Conservation (phyloP, 2,113 vertebrate genomes). For the Entomyzon cyanotis region DNA sequence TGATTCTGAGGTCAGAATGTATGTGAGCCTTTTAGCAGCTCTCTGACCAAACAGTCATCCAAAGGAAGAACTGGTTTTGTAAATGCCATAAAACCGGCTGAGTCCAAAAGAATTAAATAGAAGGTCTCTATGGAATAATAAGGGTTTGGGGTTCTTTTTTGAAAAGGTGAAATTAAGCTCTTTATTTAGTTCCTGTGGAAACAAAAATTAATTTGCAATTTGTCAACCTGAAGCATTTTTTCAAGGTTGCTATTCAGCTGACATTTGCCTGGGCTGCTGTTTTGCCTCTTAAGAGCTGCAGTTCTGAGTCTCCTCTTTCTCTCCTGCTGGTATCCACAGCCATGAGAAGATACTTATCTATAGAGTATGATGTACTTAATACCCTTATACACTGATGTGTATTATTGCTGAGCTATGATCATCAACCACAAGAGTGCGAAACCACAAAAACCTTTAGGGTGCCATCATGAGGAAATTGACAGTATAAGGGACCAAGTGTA, state of each 20-base stretch:
- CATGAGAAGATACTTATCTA: background rate
- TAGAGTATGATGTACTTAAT: background rate
- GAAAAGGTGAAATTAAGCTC: background rate
- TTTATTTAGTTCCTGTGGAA: background rate
- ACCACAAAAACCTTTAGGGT: background rate
- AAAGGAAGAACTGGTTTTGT: background rate
- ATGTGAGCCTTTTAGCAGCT: background rate
- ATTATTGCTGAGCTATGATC: background rate
- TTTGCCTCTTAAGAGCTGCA: background rate
- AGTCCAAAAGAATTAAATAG: background rate
- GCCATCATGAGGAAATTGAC: background rate
- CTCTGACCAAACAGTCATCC: background rate
- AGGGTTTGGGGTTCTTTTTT: background rate
- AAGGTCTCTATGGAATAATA: background rate
- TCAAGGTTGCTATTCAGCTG: background rate
- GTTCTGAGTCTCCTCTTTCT: background rate
- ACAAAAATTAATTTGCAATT: background rate
- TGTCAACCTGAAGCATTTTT: background rate
- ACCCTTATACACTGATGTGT: background rate
- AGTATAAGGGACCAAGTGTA: background rate
- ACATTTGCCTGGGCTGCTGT: background rate
- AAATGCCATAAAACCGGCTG: background rate
- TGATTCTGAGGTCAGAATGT: background rate
- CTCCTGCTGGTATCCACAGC: background rate
- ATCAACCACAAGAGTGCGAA: background rate